Base-by-base conservation (phyloP, 1,140 invertebrate species). In the Eumaeus atala region DNA sequence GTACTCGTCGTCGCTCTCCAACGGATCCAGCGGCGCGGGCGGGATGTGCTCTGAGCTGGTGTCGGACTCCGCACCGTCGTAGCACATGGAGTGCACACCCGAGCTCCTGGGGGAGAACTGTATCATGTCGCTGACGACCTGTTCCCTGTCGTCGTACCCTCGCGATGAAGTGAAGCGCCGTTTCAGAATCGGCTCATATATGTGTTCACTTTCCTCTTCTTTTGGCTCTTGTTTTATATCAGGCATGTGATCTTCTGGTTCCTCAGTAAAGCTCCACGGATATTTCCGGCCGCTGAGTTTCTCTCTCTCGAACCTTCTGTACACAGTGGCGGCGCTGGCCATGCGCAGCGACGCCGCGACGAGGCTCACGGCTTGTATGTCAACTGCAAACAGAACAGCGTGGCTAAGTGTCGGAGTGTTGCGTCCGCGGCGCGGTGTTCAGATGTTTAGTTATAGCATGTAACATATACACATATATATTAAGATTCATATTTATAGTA, bases 251-350 rank as follows among this genome's bases (percentile, higher is more conserved):
- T 67, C 62, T n/a, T 48, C 34, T 36, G 65, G 66, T 51, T 67
- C 47, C 3, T 51, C 50, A 42, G 56, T 71, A 36, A 87, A 90
- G 28, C 87, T 89, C 93, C 93, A 95, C 9, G 93, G 93, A 75
- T 94, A 91, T 69, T 89, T 89, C 42, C 90, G 88, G 3, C 93
- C 93, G 59, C 91, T 91, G n/a, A 92, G 62, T 64, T 92, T 91
- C 79, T 94, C 92, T 59, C 92, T 91, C 80, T 93, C 93, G 66
- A 94, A 94, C 74, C 93, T 89, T 78, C 93, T 91, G 67, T 93
- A 94, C 14, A 89, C 88, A 9, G 91, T 90, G 10, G 92, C 92
- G 34, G 91, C 91, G 54, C 90, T 89, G 0, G 93, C 90, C 74
- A 93, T 84, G 70, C 92, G 88, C 33, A 92, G 77, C 34, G 92